Percentiles rank a stretch among this genome's conserved stretches.
Evolutionary conservation across 2,113 vertebrate species (phyloP).

Genomic region (Lamprotornis superbus): DNA sequence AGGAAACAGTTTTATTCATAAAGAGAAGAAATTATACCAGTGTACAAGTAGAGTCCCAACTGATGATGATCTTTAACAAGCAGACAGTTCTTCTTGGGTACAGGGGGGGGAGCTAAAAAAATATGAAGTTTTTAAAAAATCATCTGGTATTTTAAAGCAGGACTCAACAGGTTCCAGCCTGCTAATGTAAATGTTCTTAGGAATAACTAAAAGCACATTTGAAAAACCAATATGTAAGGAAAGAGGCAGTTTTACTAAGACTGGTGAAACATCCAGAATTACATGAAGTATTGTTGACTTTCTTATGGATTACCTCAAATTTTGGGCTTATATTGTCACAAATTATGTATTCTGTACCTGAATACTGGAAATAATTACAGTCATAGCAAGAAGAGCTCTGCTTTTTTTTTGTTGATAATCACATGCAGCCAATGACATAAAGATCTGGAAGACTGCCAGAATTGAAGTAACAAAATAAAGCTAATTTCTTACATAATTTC

Average conservation of each 20-base stretch:
- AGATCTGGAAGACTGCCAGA: neutral
- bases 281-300: neutral
- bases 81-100: neutral
- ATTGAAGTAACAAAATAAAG: neutral
- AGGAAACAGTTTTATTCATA: neutral
- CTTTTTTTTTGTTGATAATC: neutral
- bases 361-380: neutral
- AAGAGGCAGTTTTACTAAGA: neutral
- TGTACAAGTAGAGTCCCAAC: neutral
- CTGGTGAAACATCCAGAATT: neutral
- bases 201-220: neutral
- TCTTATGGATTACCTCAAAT: neutral
- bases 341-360: neutral
- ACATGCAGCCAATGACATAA: neutral
- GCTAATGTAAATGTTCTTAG: neutral
- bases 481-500: neutral
- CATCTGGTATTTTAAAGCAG: neutral
- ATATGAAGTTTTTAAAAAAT: neutral
- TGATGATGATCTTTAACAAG: neutral
- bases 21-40: neutral
- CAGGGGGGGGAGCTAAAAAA: fast-evolving
- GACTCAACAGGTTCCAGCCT: neutral
- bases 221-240: neutral
- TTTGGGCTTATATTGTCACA: neutral
- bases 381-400: neutral